Base-by-base conservation (phyloP, 2,888 invertebrate species). In the Falcaria lacertinaria region DNA sequence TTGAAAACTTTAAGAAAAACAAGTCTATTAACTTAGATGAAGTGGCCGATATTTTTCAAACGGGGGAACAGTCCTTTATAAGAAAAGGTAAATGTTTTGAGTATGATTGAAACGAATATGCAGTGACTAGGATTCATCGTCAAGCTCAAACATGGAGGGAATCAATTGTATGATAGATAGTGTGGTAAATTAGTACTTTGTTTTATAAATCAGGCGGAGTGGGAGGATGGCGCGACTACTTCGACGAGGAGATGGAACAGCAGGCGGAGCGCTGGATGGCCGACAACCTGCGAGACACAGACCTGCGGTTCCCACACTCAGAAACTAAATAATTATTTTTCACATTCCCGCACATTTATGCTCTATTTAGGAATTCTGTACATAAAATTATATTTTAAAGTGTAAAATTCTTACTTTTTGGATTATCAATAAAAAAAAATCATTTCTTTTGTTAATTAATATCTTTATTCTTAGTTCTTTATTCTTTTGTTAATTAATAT, bases 1-100 rank as follows among this genome's bases (percentile, higher is more conserved):
- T 97, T 49, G 87, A 92, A 6, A 93, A 92, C 63, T 96, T 97
- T 81, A 92, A 92, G 43, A 87, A 91, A 3, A 96, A 96, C 76
- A 87, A 91, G 15, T 56, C 62, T 2, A 54, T 64, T 1, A 64
- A 64, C 35, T 44, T 13, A 3, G 53, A 62, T 6, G 39, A 50
- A 1, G 0, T 57, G 5, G 53, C 41, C 19, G 41, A 45, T 8
- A 11, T 45, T 4, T 19, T 54, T 6, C 4, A 38, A 1, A 4
- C 47, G 11, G 34, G 43, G 0, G 51, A 56, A 34, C 41, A 36
- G 36, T 14, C 28, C 1, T 60, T 57, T 36, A 39, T 64, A 0
- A 52, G 64, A 39, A 58, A 55, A 51, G 64, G 64, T 65, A 36
- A 4, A n/a, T n/a, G n/a, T n/a, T n/a, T n/a, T n/a, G n/a, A n/a